Percentiles rank a stretch among this genome's conserved stretches.
Evolutionary conservation across 2,888 invertebrate genomes (phyloP).

Genomic region (Idaea aversata): DNA sequence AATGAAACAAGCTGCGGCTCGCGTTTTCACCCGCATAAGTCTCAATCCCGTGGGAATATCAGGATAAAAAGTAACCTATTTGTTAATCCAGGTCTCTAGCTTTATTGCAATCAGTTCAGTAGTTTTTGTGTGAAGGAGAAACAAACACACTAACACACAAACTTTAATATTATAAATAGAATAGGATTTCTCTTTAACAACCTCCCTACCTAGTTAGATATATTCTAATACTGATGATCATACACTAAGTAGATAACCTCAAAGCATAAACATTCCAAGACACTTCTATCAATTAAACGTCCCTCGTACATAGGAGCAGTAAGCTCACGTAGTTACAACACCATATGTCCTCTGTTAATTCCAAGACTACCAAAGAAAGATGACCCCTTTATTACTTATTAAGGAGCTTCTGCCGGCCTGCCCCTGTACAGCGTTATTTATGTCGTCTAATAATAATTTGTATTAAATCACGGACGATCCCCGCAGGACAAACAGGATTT

Average conservation of each 20-base stretch:
- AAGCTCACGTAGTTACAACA: constrained; percentile 38
- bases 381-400: constrained; percentile 81
- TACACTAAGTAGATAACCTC: not conserved
- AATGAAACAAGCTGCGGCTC: too few species aligned
- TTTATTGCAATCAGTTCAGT: too few species aligned
- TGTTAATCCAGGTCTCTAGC: too few species aligned
- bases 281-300: constrained; percentile 33
- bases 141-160: too few species aligned
- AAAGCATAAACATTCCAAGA: constrained; percentile 7
- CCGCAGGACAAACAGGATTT: constrained; percentile 76
- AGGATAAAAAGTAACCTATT: too few species aligned
- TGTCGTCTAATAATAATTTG: constrained; percentile 80
- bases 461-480: constrained; percentile 77
- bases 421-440: constrained; percentile 74
- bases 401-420: constrained; percentile 63
- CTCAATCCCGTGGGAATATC: too few species aligned
- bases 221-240: not conserved
- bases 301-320: constrained; percentile 23
- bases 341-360: constrained; percentile 73
- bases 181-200: too few species aligned
- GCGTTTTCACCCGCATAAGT: too few species aligned
- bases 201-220: too few species aligned
- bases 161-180: too few species aligned
- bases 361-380: constrained; percentile 62
- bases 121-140: too few species aligned